Base-by-base conservation (phyloP, 2,113 vertebrate species). In the Dasyurus viverrinus region DNA sequence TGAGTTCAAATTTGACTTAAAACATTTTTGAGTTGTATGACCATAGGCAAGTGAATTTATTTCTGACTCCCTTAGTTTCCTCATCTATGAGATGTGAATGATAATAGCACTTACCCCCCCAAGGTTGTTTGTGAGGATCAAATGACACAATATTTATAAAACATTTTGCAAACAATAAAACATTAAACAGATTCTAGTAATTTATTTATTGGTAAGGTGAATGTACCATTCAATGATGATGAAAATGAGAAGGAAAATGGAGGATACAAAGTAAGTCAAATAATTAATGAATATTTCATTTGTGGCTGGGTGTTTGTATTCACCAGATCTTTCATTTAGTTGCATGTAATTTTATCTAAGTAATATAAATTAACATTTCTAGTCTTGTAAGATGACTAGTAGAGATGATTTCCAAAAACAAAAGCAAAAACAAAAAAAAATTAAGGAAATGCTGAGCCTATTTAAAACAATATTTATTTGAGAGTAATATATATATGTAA, bases 201-300 rank as follows among this genome's bases (percentile, higher is more conserved):
- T 84, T 12, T 76, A 14, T 76, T 76, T 22, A 42, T 42, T 84
- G 60, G 16, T 76, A 14, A 19, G 19, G 6, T 76, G 16, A 84
- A 2, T 84, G 7, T 16, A 42, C 23, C 19, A 84, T 84, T 84
- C 19, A 23, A 68, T 93, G 24, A 94, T 91, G 12, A 92, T 36
- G 1, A 68, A 93, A 22, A 91, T 89, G n/a, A 89, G 53, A 42
- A 94, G 46, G 84, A 25, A 2, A 24, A 91, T 30, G 90, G 42
- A 7, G 46, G 23, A 9, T 96, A 14, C 42, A 89, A 9, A 90
- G 5, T 76, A 93, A 89, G 27, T 93, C 26, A 91, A 93, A 89
- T 2, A 89, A 90, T 93, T 8, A 68, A 46, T 93, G 46, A 53
- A 94, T 93, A 93, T 91, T 93, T 89, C 90, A 94, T 53, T 94